Percentiles rank a stretch among this genome's conserved stretches.
These are phyloP conservation scores for Metridium senile DNA, from an alignment of 92 coral and sea anemone species.

Conservation along the genomic window DNA sequence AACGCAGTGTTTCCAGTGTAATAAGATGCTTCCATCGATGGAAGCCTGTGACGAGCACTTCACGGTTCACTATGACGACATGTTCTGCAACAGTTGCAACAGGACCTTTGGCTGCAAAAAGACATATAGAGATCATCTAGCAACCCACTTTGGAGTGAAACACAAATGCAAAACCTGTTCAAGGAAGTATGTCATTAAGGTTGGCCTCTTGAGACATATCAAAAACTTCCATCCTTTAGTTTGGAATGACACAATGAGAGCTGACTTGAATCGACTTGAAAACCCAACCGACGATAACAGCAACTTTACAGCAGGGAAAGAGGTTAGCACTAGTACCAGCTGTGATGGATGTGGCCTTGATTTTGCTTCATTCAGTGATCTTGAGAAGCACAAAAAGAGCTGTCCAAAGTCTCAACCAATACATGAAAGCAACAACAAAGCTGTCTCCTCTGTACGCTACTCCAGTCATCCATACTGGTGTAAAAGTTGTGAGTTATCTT, in stretches of 20 bases:
- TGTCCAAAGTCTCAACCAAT: neutral
- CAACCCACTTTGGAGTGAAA: neutral
- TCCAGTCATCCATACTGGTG: constrained; percentile 2
- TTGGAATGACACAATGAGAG: neutral
- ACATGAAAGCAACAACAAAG: neutral
- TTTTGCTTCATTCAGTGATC: neutral
- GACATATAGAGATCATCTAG: neutral
- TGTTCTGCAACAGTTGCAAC: constrained; percentile 4
- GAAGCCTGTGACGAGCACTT: constrained; percentile 15
- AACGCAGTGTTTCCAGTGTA: constrained; percentile 21
- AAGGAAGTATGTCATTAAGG: neutral
- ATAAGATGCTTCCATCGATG: neutral
- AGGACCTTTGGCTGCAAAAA: neutral
- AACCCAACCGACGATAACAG: neutral
- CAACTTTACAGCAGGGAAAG: neutral
- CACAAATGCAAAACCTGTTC: constrained; percentile 1
- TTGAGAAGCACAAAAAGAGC: neutral
- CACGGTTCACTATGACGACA: neutral
- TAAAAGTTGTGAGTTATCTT: neutral
- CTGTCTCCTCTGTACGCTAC: neutral
- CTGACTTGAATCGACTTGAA: neutral
- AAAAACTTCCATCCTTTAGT: neutral
- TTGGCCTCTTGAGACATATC: constrained; percentile 1
- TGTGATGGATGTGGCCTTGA: constrained; percentile 2
- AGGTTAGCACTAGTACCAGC: neutral